Conservation (phyloP, 2,888 invertebrate species). For the Lithophane ornitopus region DNA sequence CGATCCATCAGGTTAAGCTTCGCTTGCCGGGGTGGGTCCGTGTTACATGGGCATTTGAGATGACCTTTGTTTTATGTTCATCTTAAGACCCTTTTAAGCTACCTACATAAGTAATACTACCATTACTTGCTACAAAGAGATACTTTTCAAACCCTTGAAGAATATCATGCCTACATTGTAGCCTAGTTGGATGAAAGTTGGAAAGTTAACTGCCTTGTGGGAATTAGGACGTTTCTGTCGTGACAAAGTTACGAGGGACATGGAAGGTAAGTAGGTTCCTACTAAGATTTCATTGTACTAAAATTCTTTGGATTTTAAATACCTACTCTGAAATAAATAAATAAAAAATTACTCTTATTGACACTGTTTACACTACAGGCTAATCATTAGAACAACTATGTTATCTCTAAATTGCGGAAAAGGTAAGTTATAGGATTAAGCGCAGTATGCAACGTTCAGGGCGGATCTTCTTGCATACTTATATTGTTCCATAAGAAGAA, state of each 20-base stretch:
- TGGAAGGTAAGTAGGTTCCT: neutral
- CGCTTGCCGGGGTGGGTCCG: too few species aligned
- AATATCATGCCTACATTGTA: conserved; percentile 12
- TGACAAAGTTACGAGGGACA: neutral
- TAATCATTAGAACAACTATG: neutral
- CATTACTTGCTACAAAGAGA: too few species aligned
- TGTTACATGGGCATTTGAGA: too few species aligned
- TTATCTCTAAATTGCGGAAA: neutral
- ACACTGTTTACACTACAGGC: neutral
- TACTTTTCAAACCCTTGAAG: neutral
- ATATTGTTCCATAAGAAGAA: neutral
- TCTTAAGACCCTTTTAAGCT: too few species aligned
- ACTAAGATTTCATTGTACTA: neutral
- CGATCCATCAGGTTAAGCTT: too few species aligned
- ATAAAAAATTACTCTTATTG: neutral
- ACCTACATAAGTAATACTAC: too few species aligned
- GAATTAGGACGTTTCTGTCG: conserved; percentile 1
- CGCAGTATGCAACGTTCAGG: neutral
- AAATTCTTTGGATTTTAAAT: neutral
- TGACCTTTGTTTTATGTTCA: too few species aligned
- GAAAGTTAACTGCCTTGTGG: conserved; percentile 15
- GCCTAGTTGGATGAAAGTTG: conserved; percentile 1
- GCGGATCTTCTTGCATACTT: neutral
- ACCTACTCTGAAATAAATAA: neutral
- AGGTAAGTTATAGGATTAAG: neutral